These are phyloP conservation scores for Panopea generosa DNA, from an alignment of 2,888 invertebrate species.

Conservation along the genomic window DNA sequence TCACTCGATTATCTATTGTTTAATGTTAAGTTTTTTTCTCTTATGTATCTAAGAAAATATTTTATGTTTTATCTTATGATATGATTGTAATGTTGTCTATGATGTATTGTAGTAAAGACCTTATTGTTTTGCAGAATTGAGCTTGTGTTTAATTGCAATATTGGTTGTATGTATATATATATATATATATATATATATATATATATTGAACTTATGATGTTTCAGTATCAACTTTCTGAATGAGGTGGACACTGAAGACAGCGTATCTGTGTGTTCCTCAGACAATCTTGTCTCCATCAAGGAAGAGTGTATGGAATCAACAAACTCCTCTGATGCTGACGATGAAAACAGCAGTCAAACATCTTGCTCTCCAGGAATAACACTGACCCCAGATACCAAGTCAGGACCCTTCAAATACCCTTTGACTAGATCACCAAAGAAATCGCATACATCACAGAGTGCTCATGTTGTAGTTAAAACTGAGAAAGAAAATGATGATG, in stretches of 20 bases:
- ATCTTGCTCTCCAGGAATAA: constrained; percentile 48
- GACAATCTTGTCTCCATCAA: constrained; percentile 26
- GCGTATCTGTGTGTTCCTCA: constrained; percentile 21
- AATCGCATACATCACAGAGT: background rate
- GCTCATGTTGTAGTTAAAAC: background rate
- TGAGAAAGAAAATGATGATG: constrained; percentile 54
- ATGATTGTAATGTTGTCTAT: too few relatives aligned
- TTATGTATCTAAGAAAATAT: too few relatives aligned
- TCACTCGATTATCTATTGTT: too few relatives aligned
- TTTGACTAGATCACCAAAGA: background rate
- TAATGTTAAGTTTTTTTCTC: too few relatives aligned
- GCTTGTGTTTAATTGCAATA: too few relatives aligned
- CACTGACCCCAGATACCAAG: constrained; percentile 46
- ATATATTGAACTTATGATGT: too few relatives aligned
- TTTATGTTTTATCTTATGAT: too few relatives aligned
- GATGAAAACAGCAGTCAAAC: constrained; percentile 49
- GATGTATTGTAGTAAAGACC: too few relatives aligned
- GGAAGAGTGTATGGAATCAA: constrained; percentile 30
- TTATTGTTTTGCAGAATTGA: too few relatives aligned
- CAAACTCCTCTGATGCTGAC: constrained; percentile 48
- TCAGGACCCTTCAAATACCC: constrained; percentile 45
- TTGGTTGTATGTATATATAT: too few relatives aligned
- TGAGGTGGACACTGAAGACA: constrained; percentile 24
- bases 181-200: too few relatives aligned
- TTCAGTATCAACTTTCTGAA: constrained; percentile 5